Evolutionary conservation across 2,113 vertebrate genomes (phyloP).

Genomic region (Caloenas nicobarica): DNA sequence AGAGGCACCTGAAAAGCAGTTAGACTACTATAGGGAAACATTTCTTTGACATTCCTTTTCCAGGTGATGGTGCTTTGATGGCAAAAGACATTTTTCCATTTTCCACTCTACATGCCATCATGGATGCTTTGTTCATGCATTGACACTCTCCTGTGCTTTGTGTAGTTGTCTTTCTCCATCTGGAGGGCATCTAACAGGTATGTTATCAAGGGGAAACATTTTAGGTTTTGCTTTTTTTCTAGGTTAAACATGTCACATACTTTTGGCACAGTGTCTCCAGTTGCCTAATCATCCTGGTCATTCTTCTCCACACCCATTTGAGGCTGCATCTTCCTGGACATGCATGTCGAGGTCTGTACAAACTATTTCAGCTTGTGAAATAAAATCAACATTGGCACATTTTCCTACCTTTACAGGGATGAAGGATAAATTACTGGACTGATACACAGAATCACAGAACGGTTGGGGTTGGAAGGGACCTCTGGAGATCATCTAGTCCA

Average conservation of each 20-base stretch:
- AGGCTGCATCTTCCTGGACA: background rate
- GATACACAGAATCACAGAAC: background rate
- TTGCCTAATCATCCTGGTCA: background rate
- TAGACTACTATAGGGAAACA: background rate
- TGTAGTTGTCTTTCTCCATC: background rate
- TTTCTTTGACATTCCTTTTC: background rate
- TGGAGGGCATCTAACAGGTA: background rate
- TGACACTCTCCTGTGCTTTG: background rate
- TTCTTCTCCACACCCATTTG: fast-evolving
- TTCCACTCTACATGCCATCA: background rate
- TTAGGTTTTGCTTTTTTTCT: background rate
- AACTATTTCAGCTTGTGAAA: background rate
- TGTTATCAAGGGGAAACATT: background rate
- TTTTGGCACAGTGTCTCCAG: background rate
- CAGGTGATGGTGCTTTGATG: background rate
- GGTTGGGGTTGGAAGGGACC: too few species aligned
- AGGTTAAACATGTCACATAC: background rate
- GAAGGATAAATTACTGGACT: background rate
- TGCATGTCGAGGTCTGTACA: background rate
- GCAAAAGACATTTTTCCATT: background rate
- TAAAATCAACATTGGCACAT: background rate
- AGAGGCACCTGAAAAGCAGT: background rate
- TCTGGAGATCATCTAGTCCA: too few species aligned
- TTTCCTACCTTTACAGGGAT: background rate
- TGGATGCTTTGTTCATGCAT: background rate